Evolutionary conservation across 2,797 vertebrate genomes (phyloP).

Genomic region (Neosilurus mollespiculum): DNA sequence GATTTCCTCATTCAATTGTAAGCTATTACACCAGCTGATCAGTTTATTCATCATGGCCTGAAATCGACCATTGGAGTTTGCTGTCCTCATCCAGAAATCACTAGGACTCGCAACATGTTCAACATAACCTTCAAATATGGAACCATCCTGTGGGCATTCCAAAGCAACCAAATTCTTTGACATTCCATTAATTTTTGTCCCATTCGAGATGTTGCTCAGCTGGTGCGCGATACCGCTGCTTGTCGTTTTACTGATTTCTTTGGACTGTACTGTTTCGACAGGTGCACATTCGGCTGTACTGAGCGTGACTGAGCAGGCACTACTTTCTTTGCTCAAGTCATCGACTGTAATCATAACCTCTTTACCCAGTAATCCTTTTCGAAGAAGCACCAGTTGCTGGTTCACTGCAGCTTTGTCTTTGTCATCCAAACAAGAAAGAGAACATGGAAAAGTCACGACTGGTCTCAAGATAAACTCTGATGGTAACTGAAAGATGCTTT

Average conservation of each 20-base stretch:
- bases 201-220: slow-evolving; percentile 4
- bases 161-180: slow-evolving; percentile 52
- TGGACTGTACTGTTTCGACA: slow-evolving; percentile 16
- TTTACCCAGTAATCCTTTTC: slow-evolving; percentile 75
- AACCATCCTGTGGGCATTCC: slow-evolving; percentile 68
- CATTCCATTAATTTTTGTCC: slow-evolving; percentile 51
- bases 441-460: slow-evolving; percentile 83
- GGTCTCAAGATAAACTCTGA: slow-evolving; percentile 74
- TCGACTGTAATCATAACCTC: slow-evolving; percentile 71
- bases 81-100: slow-evolving; percentile 84
- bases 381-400: slow-evolving; percentile 77
- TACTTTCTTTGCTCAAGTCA: slow-evolving; percentile 65
- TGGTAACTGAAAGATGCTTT: slow-evolving; percentile 77
- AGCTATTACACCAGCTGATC: slow-evolving; percentile 65
- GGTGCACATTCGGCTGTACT: slow-evolving; percentile 44
- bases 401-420: slow-evolving; percentile 63
- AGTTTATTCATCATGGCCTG: slow-evolving; percentile 79
- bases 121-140: slow-evolving; percentile 74
- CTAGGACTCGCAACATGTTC: slow-evolving; percentile 80
- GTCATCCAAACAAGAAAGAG: slow-evolving; percentile 70
- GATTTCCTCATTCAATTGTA: slow-evolving; percentile 74
- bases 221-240: slow-evolving; percentile 19
- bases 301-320: slow-evolving; percentile 77
- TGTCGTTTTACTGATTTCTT: slow-evolving; percentile 8
- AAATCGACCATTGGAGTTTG: slow-evolving; percentile 76